These are phyloP conservation scores for Coenonympha arcania DNA, from an alignment of 2,888 invertebrate species.

Conservation along the genomic window DNA sequence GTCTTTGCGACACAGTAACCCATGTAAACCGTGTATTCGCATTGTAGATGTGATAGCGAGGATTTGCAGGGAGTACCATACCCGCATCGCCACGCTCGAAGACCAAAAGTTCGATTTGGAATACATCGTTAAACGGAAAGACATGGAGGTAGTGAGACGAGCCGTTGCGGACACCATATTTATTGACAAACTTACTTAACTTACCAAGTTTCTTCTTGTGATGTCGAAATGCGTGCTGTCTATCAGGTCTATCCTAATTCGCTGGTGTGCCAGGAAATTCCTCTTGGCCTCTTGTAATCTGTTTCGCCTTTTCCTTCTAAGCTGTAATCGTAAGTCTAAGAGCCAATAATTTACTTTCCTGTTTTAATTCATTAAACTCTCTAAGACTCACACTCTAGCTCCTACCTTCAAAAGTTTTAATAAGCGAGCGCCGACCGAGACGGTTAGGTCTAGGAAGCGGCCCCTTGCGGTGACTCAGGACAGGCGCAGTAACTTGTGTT, in stretches of 20 bases:
- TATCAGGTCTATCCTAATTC: conserved; percentile 56
- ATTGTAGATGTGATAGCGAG: conserved; percentile 83
- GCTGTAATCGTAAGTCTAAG: conserved; percentile 48
- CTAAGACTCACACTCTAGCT: conserved; percentile 55
- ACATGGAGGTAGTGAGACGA: conserved; percentile 90
- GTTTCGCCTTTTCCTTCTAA: conserved; percentile 59
- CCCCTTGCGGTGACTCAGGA: conserved; percentile 15
- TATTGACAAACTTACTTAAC: conserved; percentile 65
- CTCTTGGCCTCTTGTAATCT: conserved; percentile 40
- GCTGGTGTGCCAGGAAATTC: conserved; percentile 44
- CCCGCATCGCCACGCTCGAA: conserved; percentile 90
- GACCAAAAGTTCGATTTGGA: conserved; percentile 98
- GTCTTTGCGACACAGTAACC: conserved; percentile 35
- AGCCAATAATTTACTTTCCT: conserved; percentile 54
- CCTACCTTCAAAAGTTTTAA: conserved; percentile 41
- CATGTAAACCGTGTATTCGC: conserved; percentile 52
- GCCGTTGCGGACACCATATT: conserved; percentile 49
- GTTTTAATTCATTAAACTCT: conserved; percentile 39
- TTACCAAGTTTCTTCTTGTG: conserved; percentile 57
- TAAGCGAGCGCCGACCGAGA: conserved; percentile 37
- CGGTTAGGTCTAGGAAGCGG: conserved; percentile 30
- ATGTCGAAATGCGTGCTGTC: conserved; percentile 63
- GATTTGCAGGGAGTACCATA: conserved; percentile 88
- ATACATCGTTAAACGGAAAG: conserved; percentile 98
- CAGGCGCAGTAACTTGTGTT: conserved; percentile 62